These are phyloP conservation scores for Tiliacea citrago DNA, from an alignment of 2,888 invertebrate genomes.

Conservation along the genomic window DNA sequence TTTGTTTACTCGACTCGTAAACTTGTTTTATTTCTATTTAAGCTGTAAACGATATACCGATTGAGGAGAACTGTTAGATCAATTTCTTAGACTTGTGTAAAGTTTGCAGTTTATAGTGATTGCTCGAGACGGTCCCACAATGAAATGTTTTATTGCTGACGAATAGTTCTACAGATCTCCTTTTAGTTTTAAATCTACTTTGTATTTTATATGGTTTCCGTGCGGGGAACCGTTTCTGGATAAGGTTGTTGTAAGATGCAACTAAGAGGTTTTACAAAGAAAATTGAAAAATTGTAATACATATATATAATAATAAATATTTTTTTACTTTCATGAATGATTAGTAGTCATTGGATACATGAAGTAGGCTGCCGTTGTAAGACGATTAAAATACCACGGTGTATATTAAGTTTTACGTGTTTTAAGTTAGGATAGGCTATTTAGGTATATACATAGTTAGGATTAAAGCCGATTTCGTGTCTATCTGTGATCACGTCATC, in stretches of 20 bases:
- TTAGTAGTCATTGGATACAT: no score
- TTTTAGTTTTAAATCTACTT: slow-evolving; percentile 14
- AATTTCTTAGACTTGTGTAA: slow-evolving; percentile 41
- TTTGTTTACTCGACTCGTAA: slow-evolving; percentile 48
- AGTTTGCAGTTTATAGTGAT: slow-evolving; percentile 53
- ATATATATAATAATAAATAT: no score
- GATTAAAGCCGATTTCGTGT: no score
- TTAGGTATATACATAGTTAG: no score
- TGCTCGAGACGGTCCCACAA: slow-evolving; percentile 5
- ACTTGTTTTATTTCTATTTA: slow-evolving; percentile 39
- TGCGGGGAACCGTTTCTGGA: not conserved
- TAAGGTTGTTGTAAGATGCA: not conserved
- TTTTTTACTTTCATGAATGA: no score
- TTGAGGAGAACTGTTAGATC: slow-evolving; percentile 29
- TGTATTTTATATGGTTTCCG: not conserved
- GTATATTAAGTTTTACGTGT: no score
- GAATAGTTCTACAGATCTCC: slow-evolving; percentile 22
- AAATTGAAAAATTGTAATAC: no score
- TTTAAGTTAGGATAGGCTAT: no score
- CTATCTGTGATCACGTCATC: no score
- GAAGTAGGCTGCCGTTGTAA: no score
- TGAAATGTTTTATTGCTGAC: slow-evolving; percentile 32
- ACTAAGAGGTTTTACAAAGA: not conserved
- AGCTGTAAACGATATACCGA: slow-evolving; percentile 24
- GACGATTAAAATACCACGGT: no score